These are phyloP conservation scores for Pogonognathellus flavescens DNA, from an alignment of 1,140 invertebrate species.

Conservation along the genomic window DNA sequence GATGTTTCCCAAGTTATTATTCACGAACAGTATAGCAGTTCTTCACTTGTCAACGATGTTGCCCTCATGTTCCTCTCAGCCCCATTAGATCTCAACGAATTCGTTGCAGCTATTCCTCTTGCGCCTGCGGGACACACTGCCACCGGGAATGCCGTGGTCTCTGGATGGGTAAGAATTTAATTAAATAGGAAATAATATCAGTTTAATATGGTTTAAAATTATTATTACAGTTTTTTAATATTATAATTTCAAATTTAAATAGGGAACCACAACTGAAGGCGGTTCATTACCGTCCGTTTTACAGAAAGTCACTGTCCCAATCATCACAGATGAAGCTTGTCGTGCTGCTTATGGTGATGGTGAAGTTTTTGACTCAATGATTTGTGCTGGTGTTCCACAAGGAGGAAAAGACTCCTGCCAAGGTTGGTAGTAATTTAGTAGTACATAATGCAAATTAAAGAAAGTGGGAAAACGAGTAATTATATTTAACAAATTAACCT, in stretches of 20 bases:
- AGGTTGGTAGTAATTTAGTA: neutral
- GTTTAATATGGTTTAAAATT: no score
- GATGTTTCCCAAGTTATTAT: neutral
- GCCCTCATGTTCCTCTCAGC: neutral
- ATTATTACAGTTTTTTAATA: neutral
- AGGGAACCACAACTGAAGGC: neutral
- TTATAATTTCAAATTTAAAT: neutral
- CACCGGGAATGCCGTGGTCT: neutral
- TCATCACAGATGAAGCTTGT: constrained; percentile 12
- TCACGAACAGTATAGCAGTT: no score
- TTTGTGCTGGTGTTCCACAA: constrained; percentile 39
- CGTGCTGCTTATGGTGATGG: constrained; percentile 5
- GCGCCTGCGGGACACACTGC: neutral
- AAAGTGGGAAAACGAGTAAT: no score
- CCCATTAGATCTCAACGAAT: constrained; percentile 5
- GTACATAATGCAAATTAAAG: no score
- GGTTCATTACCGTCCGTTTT: neutral
- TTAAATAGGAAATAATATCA: no score
- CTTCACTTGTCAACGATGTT: constrained; percentile 28
- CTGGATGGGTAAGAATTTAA: constrained; percentile 15
- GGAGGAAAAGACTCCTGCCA: constrained; percentile 11
- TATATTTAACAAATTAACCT: no score
- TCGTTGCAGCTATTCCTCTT: neutral
- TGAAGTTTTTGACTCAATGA: constrained; percentile 18
- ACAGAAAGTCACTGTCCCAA: constrained; percentile 7